Conservation (phyloP, 2,797 vertebrate species). For the Pelobates cultripes region DNA sequence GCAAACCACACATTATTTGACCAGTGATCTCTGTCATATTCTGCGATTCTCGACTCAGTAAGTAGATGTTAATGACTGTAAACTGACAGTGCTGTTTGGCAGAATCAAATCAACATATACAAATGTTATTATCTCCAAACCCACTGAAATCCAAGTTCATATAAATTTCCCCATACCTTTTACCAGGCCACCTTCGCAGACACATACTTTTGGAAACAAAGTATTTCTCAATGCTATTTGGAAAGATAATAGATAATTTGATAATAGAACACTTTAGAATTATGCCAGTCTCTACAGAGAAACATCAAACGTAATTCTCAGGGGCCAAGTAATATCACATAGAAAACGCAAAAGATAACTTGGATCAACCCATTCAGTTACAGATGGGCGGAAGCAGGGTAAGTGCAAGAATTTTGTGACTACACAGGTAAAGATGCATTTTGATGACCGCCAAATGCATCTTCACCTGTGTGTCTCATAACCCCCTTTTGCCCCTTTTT, state of each 20-base stretch:
- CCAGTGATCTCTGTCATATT: background rate
- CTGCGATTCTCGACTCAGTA: background rate
- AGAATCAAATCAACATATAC: constrained; percentile 3
- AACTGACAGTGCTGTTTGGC: background rate
- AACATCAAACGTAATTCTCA: background rate
- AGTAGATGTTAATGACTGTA: background rate
- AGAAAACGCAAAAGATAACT: background rate
- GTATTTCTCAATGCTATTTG: background rate
- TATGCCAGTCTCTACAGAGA: background rate
- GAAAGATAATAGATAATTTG: too few relatives aligned
- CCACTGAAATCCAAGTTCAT: background rate
- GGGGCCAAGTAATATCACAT: background rate
- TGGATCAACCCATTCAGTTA: too few relatives aligned
- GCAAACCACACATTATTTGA: background rate
- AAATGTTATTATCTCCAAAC: constrained; percentile 11
- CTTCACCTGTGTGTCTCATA: too few relatives aligned
- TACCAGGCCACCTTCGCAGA: background rate
- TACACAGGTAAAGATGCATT: too few relatives aligned
- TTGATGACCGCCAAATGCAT: too few relatives aligned
- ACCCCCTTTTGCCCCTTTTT: too few relatives aligned
- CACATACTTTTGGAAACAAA: background rate
- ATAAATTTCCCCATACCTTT: background rate
- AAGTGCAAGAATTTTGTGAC: too few relatives aligned
- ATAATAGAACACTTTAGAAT: background rate
- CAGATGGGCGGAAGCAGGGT: too few relatives aligned